phyloP scores from a whole-genome alignment of 2,113 vertebrate species.

The Bufo gargarizans region DNA sequence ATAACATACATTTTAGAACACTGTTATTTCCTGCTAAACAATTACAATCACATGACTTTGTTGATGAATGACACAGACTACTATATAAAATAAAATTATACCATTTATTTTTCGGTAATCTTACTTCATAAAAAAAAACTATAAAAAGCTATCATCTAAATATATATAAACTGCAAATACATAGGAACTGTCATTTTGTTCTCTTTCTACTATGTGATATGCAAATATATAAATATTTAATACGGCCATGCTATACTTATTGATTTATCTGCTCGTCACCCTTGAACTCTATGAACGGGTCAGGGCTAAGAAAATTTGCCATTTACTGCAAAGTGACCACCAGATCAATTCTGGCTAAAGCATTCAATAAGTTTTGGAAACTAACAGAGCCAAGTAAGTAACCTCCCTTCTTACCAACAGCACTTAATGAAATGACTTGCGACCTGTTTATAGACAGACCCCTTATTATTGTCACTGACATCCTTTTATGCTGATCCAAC shows the following conservation, averaged over 20 bases:
- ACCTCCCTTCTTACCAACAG: conserved; percentile 36
- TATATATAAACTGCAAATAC: neutral
- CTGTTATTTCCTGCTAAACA: too few species aligned
- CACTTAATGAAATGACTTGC: conserved; percentile 39
- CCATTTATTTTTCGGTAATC: neutral
- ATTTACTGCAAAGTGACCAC: conserved; percentile 54
- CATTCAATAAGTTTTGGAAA: conserved; percentile 57
- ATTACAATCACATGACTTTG: too few species aligned
- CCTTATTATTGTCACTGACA: neutral
- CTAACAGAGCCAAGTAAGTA: conserved; percentile 32
- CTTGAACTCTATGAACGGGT: conserved; percentile 51
- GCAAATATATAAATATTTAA: conserved; percentile 56
- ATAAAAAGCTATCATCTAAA: too few species aligned
- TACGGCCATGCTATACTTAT: conserved; percentile 39
- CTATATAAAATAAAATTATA: too few species aligned
- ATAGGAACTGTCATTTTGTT: neutral
- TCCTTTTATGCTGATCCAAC: conserved; percentile 1
- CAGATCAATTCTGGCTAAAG: conserved; percentile 49
- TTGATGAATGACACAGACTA: too few species aligned
- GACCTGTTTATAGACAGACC: conserved; percentile 11
- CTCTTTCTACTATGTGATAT: neutral
- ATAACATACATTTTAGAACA: too few species aligned
- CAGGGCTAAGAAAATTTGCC: conserved; percentile 49
- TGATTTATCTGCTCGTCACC: conserved; percentile 56
- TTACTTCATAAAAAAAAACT: neutral